A percentile compares a stretch with the other conserved stretches of the same genome.
phyloP scores from a whole-genome alignment of 2,888 invertebrate species.

The Campoplex capitator region DNA sequence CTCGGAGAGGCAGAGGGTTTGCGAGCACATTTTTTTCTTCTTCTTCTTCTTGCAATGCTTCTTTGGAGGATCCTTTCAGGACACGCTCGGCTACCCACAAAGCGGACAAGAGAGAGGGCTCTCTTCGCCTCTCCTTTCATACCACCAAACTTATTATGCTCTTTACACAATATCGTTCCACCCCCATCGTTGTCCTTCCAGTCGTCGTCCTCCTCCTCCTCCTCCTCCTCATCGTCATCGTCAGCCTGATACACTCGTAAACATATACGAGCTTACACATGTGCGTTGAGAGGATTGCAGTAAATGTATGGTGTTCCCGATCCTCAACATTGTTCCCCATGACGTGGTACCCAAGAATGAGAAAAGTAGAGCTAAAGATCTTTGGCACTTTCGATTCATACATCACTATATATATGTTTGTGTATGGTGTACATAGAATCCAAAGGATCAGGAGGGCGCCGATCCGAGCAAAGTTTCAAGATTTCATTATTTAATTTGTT shows the following conservation, averaged over 20 bases:
- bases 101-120: constrained; percentile 73
- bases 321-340: constrained; percentile 48
- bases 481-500: constrained; percentile 81
- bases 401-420: not conserved
- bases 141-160: constrained; percentile 80
- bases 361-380: constrained; percentile 48
- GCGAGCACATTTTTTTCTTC: constrained; percentile 29
- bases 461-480: constrained; percentile 60
- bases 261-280: constrained; percentile 59
- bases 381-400: constrained; percentile 27
- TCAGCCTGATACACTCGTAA: constrained; percentile 59
- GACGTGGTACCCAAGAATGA: constrained; percentile 21
- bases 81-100: constrained; percentile 84
- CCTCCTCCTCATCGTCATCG: not conserved
- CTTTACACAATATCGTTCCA: constrained; percentile 83
- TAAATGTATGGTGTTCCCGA: constrained; percentile 23
- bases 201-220: constrained; percentile 17
- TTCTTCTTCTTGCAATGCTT: constrained; percentile 32
- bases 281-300: constrained; percentile 20
- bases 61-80: constrained; percentile 80
- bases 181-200: constrained; percentile 65
- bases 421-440: constrained; percentile 1
- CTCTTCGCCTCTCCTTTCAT: constrained; percentile 71
- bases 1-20: constrained; percentile 37
- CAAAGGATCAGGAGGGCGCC: constrained; percentile 47